Evolutionary conservation across 2,888 invertebrate species (phyloP).

Genomic region (Blastobasis adustella): DNA sequence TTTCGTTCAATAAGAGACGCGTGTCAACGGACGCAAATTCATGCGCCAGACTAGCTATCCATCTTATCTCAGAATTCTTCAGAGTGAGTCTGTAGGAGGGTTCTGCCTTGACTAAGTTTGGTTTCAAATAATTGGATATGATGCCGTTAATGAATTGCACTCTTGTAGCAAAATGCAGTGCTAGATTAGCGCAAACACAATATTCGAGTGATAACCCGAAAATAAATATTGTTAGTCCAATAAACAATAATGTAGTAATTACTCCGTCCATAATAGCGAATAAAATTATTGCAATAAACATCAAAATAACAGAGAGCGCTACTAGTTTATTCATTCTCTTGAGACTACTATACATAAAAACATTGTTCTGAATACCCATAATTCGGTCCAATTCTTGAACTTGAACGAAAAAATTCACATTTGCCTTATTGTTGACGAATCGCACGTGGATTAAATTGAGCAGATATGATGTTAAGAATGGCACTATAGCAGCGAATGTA

Average conservation of each 20-base stretch:
- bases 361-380: conserved; percentile 34
- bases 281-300: conserved; percentile 11
- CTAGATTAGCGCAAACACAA: conserved; percentile 28
- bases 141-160: conserved; percentile 39
- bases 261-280: conserved; percentile 10
- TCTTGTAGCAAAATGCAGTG: conserved; percentile 34
- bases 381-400: conserved; percentile 44
- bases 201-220: conserved; percentile 33
- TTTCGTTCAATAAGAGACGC: conserved; percentile 28
- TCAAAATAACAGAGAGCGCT: conserved; percentile 13
- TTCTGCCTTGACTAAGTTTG: background rate
- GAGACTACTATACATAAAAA: conserved; percentile 21
- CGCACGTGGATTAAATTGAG: conserved; percentile 32
- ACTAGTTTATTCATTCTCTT: conserved; percentile 19
- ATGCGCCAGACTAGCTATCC: conserved; percentile 28
- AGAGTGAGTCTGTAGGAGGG: conserved; percentile 11
- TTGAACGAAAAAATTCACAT: conserved; percentile 35
- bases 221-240: conserved; percentile 16
- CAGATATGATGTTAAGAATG: too few relatives aligned
- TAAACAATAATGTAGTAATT: conserved; percentile 1
- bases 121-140: conserved; percentile 33
- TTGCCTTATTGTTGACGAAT: conserved; percentile 34
- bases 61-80: conserved; percentile 21
- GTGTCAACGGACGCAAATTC: conserved; percentile 29
- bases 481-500: too few relatives aligned